These are phyloP conservation scores for Barbus barbus DNA, from an alignment of 2,113 vertebrate species.

Conservation along the genomic window DNA sequence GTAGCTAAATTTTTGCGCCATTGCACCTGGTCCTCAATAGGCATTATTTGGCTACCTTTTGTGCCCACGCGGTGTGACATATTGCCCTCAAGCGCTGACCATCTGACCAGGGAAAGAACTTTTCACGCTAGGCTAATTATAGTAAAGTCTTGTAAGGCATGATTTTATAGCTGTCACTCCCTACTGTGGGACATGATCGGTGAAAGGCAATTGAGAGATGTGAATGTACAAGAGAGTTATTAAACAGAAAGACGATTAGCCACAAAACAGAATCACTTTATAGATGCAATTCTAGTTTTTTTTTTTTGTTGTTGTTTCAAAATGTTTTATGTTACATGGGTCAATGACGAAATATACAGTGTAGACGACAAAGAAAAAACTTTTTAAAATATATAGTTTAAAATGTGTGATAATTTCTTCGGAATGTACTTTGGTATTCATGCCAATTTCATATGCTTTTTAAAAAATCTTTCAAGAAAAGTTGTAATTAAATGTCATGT, in stretches of 20 bases:
- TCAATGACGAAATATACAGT: not conserved
- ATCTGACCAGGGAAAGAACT: slow-evolving; percentile 78
- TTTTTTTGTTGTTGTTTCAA: not conserved
- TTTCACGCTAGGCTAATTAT: slow-evolving; percentile 73
- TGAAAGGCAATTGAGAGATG: slow-evolving; percentile 57
- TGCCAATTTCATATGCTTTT: too few relatives aligned
- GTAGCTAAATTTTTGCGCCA: slow-evolving; percentile 69
- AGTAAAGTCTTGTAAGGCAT: slow-evolving; percentile 68
- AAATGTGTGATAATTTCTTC: too few relatives aligned
- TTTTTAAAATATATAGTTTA: too few relatives aligned
- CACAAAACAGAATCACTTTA: not conserved
- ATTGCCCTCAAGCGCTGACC: slow-evolving; percentile 78
- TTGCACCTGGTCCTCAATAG: slow-evolving; percentile 79
- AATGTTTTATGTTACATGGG: not conserved
- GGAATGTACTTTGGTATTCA: too few relatives aligned
- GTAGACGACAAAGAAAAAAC: not conserved
- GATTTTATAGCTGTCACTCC: slow-evolving; percentile 71
- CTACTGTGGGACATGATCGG: slow-evolving; percentile 74
- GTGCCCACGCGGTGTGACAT: slow-evolving; percentile 79
- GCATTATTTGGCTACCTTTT: slow-evolving; percentile 76
- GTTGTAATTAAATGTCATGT: too few relatives aligned
- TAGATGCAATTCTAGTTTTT: not conserved
- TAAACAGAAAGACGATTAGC: not conserved
- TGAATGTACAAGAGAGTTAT: not conserved
- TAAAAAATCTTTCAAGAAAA: too few relatives aligned